phyloP scores from a whole-genome alignment of 2,113 vertebrate genomes.

The Chlorodrepanis virens region DNA sequence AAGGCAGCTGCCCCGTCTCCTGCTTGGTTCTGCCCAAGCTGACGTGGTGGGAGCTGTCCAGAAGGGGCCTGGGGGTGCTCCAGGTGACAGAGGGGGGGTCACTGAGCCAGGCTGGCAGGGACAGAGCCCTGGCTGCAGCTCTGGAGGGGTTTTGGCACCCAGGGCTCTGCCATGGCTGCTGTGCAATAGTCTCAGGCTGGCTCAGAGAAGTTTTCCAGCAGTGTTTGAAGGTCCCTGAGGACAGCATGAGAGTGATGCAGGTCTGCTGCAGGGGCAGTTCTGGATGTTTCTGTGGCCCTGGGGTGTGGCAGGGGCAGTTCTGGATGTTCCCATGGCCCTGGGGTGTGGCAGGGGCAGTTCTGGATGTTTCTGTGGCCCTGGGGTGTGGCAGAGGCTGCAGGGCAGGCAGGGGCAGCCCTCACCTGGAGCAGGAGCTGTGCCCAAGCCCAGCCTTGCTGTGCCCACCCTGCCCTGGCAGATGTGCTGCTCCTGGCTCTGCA shows the following conservation, averaged over 20 bases:
- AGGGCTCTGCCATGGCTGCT: background rate
- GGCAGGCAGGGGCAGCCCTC: background rate
- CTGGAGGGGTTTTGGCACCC: fast-evolving
- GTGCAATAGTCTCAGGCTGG: background rate
- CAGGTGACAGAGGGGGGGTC: too few species aligned
- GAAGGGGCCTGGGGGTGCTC: too few species aligned
- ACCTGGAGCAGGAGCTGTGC: background rate
- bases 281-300: too few species aligned
- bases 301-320: background rate
- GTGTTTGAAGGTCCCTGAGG: background rate
- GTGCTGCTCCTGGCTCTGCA: background rate
- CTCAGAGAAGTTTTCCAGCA: background rate
- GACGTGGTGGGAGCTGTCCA: fast-evolving
- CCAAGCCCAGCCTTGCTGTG: too few species aligned
- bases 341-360: background rate
- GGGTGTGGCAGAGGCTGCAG: background rate
- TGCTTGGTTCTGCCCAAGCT: background rate
- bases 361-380: fast-evolving
- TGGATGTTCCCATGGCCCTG: background rate
- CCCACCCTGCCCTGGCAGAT: fast-evolving
- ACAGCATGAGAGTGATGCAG: fast-evolving
- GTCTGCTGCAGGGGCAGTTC: background rate
- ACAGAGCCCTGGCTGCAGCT: background rate
- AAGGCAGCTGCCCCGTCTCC: background rate
- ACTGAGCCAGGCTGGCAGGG: background rate